These are phyloP conservation scores for Sphenopsis melanotis DNA, from an alignment of 2,797 vertebrate genomes.

Conservation along the genomic window DNA sequence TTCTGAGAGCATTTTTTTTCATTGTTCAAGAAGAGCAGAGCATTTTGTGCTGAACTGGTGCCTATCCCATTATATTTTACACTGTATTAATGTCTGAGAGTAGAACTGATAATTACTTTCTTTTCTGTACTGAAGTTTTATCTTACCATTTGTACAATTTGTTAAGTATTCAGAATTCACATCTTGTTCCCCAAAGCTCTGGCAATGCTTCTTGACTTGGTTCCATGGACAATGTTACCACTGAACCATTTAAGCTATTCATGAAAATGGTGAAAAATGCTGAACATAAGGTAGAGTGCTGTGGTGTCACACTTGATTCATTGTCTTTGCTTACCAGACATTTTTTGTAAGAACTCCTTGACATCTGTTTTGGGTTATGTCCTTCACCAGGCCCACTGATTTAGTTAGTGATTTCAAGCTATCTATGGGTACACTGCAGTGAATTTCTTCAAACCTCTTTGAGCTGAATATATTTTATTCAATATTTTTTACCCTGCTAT, in stretches of 20 bases:
- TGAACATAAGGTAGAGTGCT: background rate
- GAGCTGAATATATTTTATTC: background rate
- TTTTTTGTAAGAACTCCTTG: background rate
- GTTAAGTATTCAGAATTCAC: background rate
- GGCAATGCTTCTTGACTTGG: background rate
- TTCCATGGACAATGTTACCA: background rate
- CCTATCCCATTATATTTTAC: background rate
- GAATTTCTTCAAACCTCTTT: background rate
- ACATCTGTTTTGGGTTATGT: background rate
- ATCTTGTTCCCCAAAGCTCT: background rate
- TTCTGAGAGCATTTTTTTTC: background rate
- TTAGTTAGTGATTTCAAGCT: background rate
- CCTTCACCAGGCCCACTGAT: background rate
- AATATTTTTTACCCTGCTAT: background rate
- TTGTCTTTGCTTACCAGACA: background rate
- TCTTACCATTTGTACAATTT: background rate
- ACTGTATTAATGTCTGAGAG: background rate
- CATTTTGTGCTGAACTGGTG: background rate
- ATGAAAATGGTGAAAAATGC: background rate
- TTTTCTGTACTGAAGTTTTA: background rate
- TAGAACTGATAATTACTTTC: background rate
- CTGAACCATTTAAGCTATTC: background rate
- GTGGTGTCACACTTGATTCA: background rate
- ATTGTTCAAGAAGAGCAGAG: background rate
- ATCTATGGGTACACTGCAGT: fast-evolving